A percentile compares a stretch with the other conserved stretches of the same genome.
These are phyloP conservation scores for Troides aeacus DNA, from an alignment of 2,888 invertebrate species.

Conservation along the genomic window DNA sequence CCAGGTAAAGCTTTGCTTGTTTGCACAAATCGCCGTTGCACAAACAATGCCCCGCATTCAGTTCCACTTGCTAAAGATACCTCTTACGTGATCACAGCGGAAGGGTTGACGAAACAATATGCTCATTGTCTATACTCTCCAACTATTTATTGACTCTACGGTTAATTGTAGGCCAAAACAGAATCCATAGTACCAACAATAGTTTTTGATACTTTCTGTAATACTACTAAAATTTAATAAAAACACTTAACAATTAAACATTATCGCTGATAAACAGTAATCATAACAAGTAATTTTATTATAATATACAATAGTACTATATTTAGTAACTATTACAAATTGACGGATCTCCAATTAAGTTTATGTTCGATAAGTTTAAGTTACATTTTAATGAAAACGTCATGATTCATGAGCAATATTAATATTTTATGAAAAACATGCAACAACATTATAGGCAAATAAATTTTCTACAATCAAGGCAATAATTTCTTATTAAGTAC, in stretches of 20 bases:
- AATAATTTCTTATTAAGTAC: background rate
- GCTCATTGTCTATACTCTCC: constrained; percentile 43
- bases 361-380: background rate
- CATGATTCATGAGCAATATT: background rate
- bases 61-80: constrained; percentile 7
- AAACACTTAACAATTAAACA: no score
- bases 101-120: constrained; percentile 57
- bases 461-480: background rate
- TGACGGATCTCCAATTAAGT: constrained; percentile 2
- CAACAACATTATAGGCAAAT: background rate
- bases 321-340: background rate
- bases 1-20: constrained; percentile 42
- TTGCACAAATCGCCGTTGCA: constrained; percentile 41
- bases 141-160: constrained; percentile 49
- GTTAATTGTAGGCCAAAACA: constrained; percentile 63
- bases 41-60: constrained; percentile 40
- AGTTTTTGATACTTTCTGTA: constrained; percentile 41
- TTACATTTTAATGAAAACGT: constrained; percentile 16
- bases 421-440: background rate
- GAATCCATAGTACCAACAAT: constrained; percentile 35
- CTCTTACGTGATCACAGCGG: constrained; percentile 41
- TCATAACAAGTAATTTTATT: background rate
- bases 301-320: background rate
- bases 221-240: background rate
- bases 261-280: no score